Evolutionary conservation across 2,888 invertebrate genomes (phyloP), one percentile per base, ranked within the genome.

Genomic region (Aspidapion aeneum): DNA sequence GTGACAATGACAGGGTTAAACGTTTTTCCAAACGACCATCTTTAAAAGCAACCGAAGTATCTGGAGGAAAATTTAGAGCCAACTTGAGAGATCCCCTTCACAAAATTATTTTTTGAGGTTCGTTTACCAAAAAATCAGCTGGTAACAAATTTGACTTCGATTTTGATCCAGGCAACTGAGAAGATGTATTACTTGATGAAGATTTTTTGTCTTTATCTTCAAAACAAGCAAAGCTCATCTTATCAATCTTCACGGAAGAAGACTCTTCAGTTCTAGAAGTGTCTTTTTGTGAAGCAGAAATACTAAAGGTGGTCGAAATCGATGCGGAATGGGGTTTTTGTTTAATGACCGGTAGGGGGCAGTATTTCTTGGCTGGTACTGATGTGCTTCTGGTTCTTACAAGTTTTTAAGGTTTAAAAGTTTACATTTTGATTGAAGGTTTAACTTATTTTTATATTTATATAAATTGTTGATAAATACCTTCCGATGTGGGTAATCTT

Each of bases 41-140:
- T 17, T 74, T 72, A 18, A 78, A 71, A 57, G 74, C 76, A 0
- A 81, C 75, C 7, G 69, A 66, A 3, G 80, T 75, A 65, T 80
- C 77, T 0, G 78, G 70, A 12, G 81, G 80, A 70, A 80, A 80
- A 72, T 77, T 78, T 16, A 81, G 74, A 0, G 75, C 71, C 12
- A 81, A 69, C 57, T 76, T 74, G 57, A 81, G 70, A 60, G 73
- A 74, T 12, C 79, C 80, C 49, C 77, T 73, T n/a, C 70, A 74
- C 55, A 81, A 68, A 21, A 74, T 65, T 60, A 81, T 73, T 66
- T 74, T 74, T 59, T 76, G 74, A 7, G 77, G 73, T 56, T 73
- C 63, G 62, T 70, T 66, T 20, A 61, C 55, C 57, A 61, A 58
- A 18, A 54, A 18, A 20, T 54, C 62, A 51, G 48, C 60, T 35